A percentile compares a stretch with the other conserved stretches of the same genome.
phyloP scores from a whole-genome alignment of 2,888 invertebrate genomes.

The Eristalinus aeneus region DNA sequence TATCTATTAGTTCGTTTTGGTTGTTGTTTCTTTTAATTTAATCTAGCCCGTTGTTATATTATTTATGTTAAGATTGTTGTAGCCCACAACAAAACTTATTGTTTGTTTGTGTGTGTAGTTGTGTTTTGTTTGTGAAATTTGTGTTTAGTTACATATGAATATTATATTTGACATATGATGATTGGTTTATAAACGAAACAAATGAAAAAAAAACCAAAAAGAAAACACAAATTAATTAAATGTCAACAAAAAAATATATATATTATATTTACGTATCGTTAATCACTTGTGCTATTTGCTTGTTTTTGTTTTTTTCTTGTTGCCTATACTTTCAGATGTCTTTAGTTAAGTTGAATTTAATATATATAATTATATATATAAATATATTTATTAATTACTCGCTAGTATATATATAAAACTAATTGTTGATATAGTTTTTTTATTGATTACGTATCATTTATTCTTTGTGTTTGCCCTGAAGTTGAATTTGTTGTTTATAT shows the following conservation, averaged over 20 bases:
- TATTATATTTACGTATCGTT: background rate
- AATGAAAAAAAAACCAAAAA: background rate
- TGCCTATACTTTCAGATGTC: background rate
- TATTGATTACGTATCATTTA: background rate
- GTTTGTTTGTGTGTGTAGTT: constrained; percentile 15
- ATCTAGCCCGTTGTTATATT: constrained; percentile 58
- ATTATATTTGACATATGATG: constrained; percentile 40
- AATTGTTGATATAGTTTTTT: constrained; percentile 7
- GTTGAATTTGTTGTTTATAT: constrained; percentile 31
- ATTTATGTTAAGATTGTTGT: constrained; percentile 53
- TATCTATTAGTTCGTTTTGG: constrained; percentile 1
- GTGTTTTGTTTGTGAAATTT: background rate
- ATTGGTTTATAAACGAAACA: background rate
- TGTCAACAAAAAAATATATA: constrained; percentile 7
- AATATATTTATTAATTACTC: constrained; percentile 1
- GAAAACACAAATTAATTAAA: too few species aligned
- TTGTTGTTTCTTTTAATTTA: constrained; percentile 30
- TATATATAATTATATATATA: constrained; percentile 6
- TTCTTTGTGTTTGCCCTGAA: constrained; percentile 42
- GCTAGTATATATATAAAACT: constrained; percentile 31
- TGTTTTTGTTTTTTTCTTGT: constrained; percentile 11
- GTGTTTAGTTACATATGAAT: constrained; percentile 39
- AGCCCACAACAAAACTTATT: constrained; percentile 64
- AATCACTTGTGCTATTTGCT: constrained; percentile 9
- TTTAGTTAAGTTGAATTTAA: constrained; percentile 16